Percentiles rank a stretch among this genome's conserved stretches.
Evolutionary conservation across 2,888 invertebrate genomes (phyloP).

Genomic region (Xanthostigma xanthostigma): DNA sequence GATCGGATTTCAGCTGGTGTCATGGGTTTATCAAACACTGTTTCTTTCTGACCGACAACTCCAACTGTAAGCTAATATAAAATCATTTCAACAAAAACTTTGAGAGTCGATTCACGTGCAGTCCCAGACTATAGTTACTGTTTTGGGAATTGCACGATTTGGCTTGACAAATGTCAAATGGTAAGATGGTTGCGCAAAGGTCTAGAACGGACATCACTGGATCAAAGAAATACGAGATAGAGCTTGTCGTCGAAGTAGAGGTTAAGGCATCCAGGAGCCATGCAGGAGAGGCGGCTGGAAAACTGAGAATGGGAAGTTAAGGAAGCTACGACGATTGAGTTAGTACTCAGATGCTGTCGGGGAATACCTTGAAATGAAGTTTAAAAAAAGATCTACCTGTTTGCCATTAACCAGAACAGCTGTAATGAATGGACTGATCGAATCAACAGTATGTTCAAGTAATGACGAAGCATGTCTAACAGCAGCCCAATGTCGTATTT

Average conservation of each 20-base stretch:
- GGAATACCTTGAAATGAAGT: too few relatives aligned
- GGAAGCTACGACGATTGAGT: too few relatives aligned
- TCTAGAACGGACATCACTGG: too few relatives aligned
- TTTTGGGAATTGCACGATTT: not conserved
- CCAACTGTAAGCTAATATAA: constrained; percentile 70
- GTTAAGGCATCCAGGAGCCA: too few relatives aligned
- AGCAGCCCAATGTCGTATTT: constrained; percentile 76
- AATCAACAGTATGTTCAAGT: constrained; percentile 88
- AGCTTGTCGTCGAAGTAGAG: too few relatives aligned
- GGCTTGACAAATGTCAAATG: not conserved
- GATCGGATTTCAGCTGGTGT: constrained; percentile 90
- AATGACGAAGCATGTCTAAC: constrained; percentile 92
- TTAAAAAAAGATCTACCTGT: constrained; percentile 43
- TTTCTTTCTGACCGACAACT: constrained; percentile 86
- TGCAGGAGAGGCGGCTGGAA: too few relatives aligned
- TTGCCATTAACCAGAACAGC: constrained; percentile 95
- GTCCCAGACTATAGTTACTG: not conserved
- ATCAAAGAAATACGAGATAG: too few relatives aligned
- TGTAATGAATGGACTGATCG: constrained; percentile 96
- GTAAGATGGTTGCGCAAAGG: not conserved
- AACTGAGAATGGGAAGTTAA: too few relatives aligned
- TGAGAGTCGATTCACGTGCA: too few relatives aligned
- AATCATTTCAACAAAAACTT: constrained; percentile 5
- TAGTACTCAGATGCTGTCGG: too few relatives aligned
- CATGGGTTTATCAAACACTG: constrained; percentile 95